Conservation (phyloP, 1,140 invertebrate genomes). For the Halesus radiatus region DNA sequence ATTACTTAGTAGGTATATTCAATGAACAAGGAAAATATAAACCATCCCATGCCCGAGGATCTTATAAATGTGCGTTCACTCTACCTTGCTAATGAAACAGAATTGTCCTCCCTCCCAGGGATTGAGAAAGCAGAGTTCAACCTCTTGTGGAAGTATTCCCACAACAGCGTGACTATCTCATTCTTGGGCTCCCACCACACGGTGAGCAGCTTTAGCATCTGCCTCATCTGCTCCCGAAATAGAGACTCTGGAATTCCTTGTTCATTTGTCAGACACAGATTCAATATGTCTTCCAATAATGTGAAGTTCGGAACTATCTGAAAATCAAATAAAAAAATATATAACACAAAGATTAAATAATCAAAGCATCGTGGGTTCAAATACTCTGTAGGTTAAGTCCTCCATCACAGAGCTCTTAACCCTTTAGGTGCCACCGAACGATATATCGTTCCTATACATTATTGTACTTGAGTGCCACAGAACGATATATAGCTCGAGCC, state of each 20-base stretch:
- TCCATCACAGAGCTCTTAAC: too few relatives aligned
- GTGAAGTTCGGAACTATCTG: constrained; percentile 51
- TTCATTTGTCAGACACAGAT: constrained; percentile 30
- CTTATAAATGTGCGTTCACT: too few relatives aligned
- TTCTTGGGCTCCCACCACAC: constrained; percentile 53
- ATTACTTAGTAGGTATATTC: too few relatives aligned
- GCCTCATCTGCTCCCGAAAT: constrained; percentile 45
- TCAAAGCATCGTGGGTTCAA: too few relatives aligned
- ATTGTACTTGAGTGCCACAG: too few relatives aligned
- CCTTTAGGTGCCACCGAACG: too few relatives aligned
- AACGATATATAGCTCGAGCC: too few relatives aligned
- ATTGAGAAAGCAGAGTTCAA: constrained; percentile 53
- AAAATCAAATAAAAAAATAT: constrained; percentile 2
- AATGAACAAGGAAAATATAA: too few relatives aligned
- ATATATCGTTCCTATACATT: too few relatives aligned
- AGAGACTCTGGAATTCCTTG: constrained; percentile 43
- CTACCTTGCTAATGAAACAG: constrained; percentile 35
- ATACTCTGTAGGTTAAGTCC: too few relatives aligned
- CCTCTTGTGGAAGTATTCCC: constrained; percentile 57
- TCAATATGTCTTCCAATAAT: constrained; percentile 50
- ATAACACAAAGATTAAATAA: too few relatives aligned
- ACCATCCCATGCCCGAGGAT: too few relatives aligned
- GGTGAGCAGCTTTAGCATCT: constrained; percentile 45
- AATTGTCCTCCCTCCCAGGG: constrained; percentile 38
- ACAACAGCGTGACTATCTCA: constrained; percentile 51